Base-by-base conservation (phyloP, 1,140 invertebrate genomes). In the Papilio dardanus region DNA sequence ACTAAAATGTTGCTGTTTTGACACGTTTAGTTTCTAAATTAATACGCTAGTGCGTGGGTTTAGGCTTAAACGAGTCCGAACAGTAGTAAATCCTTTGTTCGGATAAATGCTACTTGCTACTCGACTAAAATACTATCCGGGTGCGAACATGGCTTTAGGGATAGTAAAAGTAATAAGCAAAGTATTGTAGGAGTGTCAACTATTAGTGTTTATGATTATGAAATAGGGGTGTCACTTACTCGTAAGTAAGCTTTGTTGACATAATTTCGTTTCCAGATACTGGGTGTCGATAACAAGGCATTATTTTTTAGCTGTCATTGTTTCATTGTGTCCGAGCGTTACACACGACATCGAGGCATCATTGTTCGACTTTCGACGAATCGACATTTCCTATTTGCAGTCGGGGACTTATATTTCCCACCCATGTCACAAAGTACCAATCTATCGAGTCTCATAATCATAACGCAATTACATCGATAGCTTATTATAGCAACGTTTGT, bases 301-400 rank as follows among this genome's bases (percentile, higher is more conserved):
- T 69, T 69, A 69, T 69, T 69, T 37, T 40, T 37, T 2, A 69
- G 10, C 66, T 37, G 8, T 19, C 33, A 40, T 40, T 69, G 67
- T 69, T 40, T 40, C 67, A 69, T 69, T 69, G 66, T 68, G 66
- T 68, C 66, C 67, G 19, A 19, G 35, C 33, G 35, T 4, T 24
- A 10, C 31, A 21, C 19, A 37, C 19, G 31, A 69, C 67, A 69
- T n/a, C 67, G 19, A 19, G 67, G 35, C 65, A 8, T 69, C 67
- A 69, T 69, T 69, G 67, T 69, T 69, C 67, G 14, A 69, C 67
- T 37, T 69, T 69, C 67, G 35, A 37, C 35, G 67, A 69, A 69
- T 40, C 67, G 67, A 69, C 35, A 40, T 35, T 69, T 69, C 67
- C 67, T 69, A 69, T 40, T 2, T 69, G 6, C 33, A 42, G n/a